A percentile compares a stretch with the other conserved stretches of the same genome.
Conservation (phyloP, 2,888 invertebrate species). For the Pemphredon lugubris region DNA sequence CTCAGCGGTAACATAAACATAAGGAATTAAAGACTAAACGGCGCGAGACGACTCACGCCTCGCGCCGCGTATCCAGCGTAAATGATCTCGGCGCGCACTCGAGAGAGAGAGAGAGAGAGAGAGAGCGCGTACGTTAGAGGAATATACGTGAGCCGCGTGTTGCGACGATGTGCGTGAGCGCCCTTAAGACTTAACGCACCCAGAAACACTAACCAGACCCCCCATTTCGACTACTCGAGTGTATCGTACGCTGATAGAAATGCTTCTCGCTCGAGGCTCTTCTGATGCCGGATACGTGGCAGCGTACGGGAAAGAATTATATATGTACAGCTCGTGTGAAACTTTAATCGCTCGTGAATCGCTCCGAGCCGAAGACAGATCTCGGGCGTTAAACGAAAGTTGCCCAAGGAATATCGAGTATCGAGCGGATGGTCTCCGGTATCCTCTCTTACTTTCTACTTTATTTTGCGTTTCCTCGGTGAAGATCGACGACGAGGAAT, state of each 20-base stretch:
- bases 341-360: slow-evolving; percentile 33
- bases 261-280: slow-evolving; percentile 52
- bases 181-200: slow-evolving; percentile 62
- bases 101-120: no score
- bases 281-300: slow-evolving; percentile 41
- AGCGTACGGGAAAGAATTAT: slow-evolving; percentile 1
- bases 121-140: no score
- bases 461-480: background rate
- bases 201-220: slow-evolving; percentile 76
- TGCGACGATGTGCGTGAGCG: slow-evolving; percentile 22
- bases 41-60: slow-evolving; percentile 33
- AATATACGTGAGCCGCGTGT: slow-evolving; percentile 18
- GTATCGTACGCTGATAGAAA: slow-evolving; percentile 58
- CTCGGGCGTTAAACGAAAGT: slow-evolving; percentile 23
- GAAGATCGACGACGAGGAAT: background rate
- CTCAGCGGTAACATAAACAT: slow-evolving; percentile 72
- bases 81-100: no score
- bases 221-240: slow-evolving; percentile 65
- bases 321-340: slow-evolving; percentile 55
- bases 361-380: slow-evolving; percentile 36
- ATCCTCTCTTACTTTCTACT: no score
- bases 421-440: no score
- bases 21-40: slow-evolving; percentile 58
- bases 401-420: no score
- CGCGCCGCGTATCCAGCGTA: slow-evolving; percentile 6